phyloP scores from a whole-genome alignment of 1,140 invertebrate genomes.

The Phocides pigmalion region DNA sequence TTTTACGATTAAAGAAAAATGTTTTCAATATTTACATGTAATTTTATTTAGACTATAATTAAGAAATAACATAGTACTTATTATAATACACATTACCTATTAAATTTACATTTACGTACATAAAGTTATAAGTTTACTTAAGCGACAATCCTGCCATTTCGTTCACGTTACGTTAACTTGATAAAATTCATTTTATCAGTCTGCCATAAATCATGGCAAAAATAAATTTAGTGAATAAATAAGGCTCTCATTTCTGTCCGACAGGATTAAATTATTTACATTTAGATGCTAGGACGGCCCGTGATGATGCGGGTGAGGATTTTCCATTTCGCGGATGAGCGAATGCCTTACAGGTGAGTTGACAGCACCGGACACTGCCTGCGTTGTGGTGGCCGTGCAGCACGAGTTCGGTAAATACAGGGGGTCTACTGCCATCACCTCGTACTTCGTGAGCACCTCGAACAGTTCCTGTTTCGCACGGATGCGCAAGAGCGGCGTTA shows the following conservation, averaged over 20 bases:
- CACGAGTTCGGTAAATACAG: constrained; percentile 27
- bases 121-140: too few relatives aligned
- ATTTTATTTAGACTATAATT: too few relatives aligned
- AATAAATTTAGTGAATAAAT: neutral
- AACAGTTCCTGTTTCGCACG: constrained; percentile 25
- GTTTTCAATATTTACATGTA: too few relatives aligned
- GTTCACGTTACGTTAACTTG: too few relatives aligned
- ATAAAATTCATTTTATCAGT: too few relatives aligned
- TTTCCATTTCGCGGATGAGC: constrained; percentile 18
- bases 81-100: too few relatives aligned
- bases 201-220: neutral
- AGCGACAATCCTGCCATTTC: too few relatives aligned
- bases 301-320: constrained; percentile 20
- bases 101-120: too few relatives aligned
- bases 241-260: neutral
- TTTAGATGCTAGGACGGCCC: constrained; percentile 5
- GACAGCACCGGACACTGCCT: constrained; percentile 4
- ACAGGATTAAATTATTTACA: neutral
- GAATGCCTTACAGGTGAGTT: constrained; percentile 3
- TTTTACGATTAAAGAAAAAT: too few relatives aligned
- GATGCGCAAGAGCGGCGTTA: constrained; percentile 22
- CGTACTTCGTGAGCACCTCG: constrained; percentile 28
- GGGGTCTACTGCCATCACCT: constrained; percentile 25
- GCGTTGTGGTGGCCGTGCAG: constrained; percentile 7
- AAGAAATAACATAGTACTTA: too few relatives aligned